These are phyloP conservation scores for Yoshiicerus persimilis DNA, from an alignment of 1,140 invertebrate genomes.

Conservation along the genomic window DNA sequence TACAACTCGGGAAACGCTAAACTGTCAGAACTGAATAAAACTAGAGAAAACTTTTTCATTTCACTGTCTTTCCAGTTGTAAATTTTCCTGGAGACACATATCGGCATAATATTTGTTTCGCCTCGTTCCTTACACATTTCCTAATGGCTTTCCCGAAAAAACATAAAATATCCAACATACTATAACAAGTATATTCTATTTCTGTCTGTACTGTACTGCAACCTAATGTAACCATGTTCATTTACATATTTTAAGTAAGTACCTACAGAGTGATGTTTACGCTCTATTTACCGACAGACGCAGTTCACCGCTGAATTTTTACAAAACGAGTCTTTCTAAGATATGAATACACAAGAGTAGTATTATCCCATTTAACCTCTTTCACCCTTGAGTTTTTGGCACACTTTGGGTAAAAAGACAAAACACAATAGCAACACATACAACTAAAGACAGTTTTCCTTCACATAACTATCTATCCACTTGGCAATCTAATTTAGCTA, in stretches of 20 bases:
- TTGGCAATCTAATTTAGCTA: background rate
- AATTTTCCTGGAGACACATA: background rate
- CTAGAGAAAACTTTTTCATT: background rate
- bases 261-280: background rate
- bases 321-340: too few relatives aligned
- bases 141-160: background rate
- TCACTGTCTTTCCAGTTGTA: background rate
- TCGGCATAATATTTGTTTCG: background rate
- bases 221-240: background rate
- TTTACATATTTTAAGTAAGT: background rate
- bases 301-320: background rate
- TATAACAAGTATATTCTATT: too few relatives aligned
- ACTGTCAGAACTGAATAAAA: background rate
- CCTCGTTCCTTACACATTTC: background rate
- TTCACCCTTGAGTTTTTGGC: background rate
- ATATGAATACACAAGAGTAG: background rate
- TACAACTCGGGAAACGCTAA: background rate
- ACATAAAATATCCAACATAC: background rate
- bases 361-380: background rate
- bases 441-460: background rate
- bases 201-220: too few relatives aligned
- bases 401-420: background rate
- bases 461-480: background rate
- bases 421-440: background rate
- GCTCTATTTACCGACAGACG: background rate